These are phyloP conservation scores for Atrina japonica DNA, from an alignment of 2,888 invertebrate genomes.

Conservation along the genomic window DNA sequence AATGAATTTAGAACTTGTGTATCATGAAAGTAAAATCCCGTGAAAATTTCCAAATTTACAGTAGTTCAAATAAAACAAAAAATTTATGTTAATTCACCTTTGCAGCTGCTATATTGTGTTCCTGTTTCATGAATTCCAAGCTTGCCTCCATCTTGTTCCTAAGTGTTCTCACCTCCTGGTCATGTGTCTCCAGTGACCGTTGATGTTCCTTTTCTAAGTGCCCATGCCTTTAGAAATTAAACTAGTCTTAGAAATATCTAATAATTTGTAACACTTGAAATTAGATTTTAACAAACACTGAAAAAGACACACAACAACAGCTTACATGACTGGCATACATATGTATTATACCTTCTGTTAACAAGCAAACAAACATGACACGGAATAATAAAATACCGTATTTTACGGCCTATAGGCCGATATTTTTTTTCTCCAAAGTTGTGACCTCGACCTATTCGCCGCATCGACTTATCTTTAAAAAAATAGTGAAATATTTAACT, in stretches of 20 bases:
- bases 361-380: too few species aligned
- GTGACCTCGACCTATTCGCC: too few species aligned
- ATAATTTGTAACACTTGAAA: neutral
- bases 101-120: slow-evolving; percentile 71
- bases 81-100: slow-evolving; percentile 62
- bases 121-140: slow-evolving; percentile 76
- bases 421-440: too few species aligned
- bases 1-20: too few species aligned
- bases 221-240: slow-evolving; percentile 56
- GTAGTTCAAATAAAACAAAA: too few species aligned
- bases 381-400: too few species aligned
- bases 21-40: too few species aligned
- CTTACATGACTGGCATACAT: neutral
- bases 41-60: too few species aligned
- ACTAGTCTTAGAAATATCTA: neutral
- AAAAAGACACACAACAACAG: neutral
- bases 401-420: too few species aligned
- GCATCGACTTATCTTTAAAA: too few species aligned
- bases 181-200: slow-evolving; percentile 64
- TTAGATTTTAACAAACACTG: neutral
- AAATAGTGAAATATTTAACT: too few species aligned
- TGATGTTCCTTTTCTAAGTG: slow-evolving; percentile 71
- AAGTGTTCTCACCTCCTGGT: slow-evolving; percentile 70
- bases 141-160: slow-evolving; percentile 76
- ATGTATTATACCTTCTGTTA: neutral